Evolutionary conservation across 2,797 vertebrate genomes (phyloP).

Genomic region (Catamblyrhynchus diadema): DNA sequence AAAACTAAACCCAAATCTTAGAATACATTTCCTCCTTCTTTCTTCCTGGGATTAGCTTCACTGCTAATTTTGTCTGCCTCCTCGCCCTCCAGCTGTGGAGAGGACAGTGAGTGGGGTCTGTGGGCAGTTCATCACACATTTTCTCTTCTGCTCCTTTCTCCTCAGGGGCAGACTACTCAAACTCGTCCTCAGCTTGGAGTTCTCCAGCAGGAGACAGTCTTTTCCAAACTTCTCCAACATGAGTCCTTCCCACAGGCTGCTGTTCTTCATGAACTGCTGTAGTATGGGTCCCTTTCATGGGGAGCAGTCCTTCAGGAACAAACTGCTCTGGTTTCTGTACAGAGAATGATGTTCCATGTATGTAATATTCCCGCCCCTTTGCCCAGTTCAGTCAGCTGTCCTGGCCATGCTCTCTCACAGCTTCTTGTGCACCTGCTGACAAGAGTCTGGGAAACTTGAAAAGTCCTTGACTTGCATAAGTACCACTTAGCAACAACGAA

Average conservation of each 20-base stretch:
- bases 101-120: background rate
- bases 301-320: background rate
- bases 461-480: background rate
- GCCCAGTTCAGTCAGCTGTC: background rate
- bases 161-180: background rate
- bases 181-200: background rate
- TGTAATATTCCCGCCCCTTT: background rate
- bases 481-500: background rate
- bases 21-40: background rate
- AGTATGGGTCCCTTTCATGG: background rate
- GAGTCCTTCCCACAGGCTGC: background rate
- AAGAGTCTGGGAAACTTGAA: background rate
- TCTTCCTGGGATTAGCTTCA: background rate
- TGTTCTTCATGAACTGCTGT: background rate
- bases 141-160: background rate
- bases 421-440: background rate
- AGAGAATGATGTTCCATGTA: background rate
- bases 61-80: background rate
- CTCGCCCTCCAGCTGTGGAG: fast-evolving
- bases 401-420: background rate
- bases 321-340: background rate
- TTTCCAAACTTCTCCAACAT: background rate
- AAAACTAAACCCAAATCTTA: background rate
- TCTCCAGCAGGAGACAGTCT: background rate
- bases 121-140: background rate